Base-by-base conservation (phyloP, 2,888 invertebrate genomes). In the Homarus gammarus region DNA sequence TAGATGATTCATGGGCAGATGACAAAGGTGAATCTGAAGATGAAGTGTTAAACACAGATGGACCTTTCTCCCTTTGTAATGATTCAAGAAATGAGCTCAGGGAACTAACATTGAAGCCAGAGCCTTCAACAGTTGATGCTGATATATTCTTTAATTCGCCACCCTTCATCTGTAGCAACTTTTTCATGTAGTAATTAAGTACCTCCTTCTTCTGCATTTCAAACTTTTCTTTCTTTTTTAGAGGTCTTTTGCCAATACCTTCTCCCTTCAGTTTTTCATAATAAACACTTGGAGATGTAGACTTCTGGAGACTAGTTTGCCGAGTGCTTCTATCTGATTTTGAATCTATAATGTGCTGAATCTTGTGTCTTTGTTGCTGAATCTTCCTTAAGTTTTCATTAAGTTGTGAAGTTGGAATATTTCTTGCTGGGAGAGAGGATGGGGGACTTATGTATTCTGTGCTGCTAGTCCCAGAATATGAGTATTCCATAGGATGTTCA, bases 61-160 rank as follows among this genome's bases (percentile, higher is more conserved):
- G 49, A 27, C 49, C 51, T 49, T 36, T 61, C 44, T 36, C 38
- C 70, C 10, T 64, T 36, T 77, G 27, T n/a, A 78, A 5, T 22
- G 78, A 44, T 40, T 86, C 68, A 18, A 86, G 5, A 49, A 86
- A 56, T 51, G 86, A 33, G 27, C 40, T 15, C 10, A 86, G 64
- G 44, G 84, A 84, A 49, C 81, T 72, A 12, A 89, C 33, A 68
- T 56, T 64, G 22, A 89, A 36, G 33, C 84, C 89, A 36, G 89
- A 89, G 15, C 89, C 81, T 77, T 89, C 89, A 36, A 89, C 89
- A 27, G 89, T 72, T 27, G 84, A 84, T 33, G 89, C 72, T 15
- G 89, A 89, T 2, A 86, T 78, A 27, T 86, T 70, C 18, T 44
- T 10, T 22, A 86, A 6, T 49, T 86, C 86, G 27, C 68, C 70